Percentiles rank a stretch among this genome's conserved stretches.
Evolutionary conservation across 2,113 vertebrate genomes (phyloP).

Genomic region (Pavo muticus): DNA sequence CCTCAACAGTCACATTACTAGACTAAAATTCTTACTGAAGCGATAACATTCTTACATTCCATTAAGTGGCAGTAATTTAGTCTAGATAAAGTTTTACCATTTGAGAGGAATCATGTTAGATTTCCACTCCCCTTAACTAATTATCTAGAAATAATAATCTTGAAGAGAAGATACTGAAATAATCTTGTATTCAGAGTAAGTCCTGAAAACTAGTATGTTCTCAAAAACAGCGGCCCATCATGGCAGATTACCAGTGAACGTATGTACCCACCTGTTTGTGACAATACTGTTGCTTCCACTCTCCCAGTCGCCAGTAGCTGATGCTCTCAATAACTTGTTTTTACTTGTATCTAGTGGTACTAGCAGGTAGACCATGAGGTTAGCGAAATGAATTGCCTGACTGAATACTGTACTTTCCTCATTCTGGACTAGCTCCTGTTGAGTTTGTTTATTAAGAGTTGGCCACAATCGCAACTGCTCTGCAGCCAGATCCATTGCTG

Average conservation of each 20-base stretch:
- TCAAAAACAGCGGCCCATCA: neutral
- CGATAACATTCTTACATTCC: neutral
- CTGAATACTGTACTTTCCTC: slow-evolving; percentile 98
- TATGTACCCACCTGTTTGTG: slow-evolving; percentile 86
- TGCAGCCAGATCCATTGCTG: slow-evolving; percentile 95
- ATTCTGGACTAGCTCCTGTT: slow-evolving; percentile 92
- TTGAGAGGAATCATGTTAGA: neutral
- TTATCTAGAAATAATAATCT: neutral
- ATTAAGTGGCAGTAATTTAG: neutral
- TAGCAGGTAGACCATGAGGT: slow-evolving; percentile 98
- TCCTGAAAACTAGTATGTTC: neutral
- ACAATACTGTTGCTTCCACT: slow-evolving; percentile 98
- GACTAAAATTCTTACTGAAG: neutral
- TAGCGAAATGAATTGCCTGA: slow-evolving; percentile 98
- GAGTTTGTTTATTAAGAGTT: slow-evolving; percentile 86
- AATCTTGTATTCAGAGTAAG: neutral
- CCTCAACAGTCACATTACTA: neutral
- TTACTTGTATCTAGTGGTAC: slow-evolving; percentile 96
- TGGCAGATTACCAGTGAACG: neutral
- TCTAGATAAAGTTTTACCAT: neutral
- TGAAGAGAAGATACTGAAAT: neutral
- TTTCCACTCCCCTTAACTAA: neutral
- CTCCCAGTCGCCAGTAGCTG: slow-evolving; percentile 92
- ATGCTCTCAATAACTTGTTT: slow-evolving; percentile 89
- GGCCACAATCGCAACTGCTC: slow-evolving; percentile 93